phyloP scores from a whole-genome alignment of 2,113 vertebrate species.

The Noturus placidus region DNA sequence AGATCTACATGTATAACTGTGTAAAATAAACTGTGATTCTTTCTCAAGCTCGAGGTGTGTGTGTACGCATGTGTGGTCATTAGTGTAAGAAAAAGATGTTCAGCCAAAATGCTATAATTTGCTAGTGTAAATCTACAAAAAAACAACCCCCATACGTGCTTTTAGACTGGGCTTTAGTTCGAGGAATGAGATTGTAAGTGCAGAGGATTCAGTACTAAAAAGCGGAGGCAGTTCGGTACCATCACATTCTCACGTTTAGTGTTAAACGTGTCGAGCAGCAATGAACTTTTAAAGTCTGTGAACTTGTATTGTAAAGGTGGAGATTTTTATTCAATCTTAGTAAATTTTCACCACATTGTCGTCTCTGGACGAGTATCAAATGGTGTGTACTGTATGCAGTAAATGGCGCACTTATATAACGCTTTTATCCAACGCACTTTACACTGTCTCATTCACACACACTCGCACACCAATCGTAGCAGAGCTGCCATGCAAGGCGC shows the following conservation, averaged over 20 bases:
- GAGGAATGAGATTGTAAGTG: neutral
- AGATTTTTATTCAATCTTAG: neutral
- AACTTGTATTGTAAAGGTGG: neutral
- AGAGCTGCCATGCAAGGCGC: too few relatives aligned
- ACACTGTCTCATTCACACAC: too few relatives aligned
- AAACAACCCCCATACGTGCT: neutral
- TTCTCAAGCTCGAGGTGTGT: neutral
- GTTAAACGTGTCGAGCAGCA: neutral
- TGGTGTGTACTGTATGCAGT: neutral
- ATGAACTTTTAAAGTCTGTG: neutral
- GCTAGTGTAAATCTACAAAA: neutral
- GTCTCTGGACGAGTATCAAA: neutral
- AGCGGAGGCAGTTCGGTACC: neutral
- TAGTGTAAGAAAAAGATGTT: neutral
- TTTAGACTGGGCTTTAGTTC: neutral
- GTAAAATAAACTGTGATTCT: too few relatives aligned
- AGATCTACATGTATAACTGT: too few relatives aligned
- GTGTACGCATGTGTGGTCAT: neutral
- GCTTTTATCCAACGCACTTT: too few relatives aligned
- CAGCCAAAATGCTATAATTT: neutral
- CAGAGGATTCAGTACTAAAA: neutral
- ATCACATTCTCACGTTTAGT: neutral
- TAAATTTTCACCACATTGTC: neutral
- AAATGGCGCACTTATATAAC: too few relatives aligned
- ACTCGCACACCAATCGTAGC: too few relatives aligned